Evolutionary conservation across 2,797 vertebrate species (phyloP), one percentile per base, ranked within the genome.

Genomic region (Sebastes reedi): DNA sequence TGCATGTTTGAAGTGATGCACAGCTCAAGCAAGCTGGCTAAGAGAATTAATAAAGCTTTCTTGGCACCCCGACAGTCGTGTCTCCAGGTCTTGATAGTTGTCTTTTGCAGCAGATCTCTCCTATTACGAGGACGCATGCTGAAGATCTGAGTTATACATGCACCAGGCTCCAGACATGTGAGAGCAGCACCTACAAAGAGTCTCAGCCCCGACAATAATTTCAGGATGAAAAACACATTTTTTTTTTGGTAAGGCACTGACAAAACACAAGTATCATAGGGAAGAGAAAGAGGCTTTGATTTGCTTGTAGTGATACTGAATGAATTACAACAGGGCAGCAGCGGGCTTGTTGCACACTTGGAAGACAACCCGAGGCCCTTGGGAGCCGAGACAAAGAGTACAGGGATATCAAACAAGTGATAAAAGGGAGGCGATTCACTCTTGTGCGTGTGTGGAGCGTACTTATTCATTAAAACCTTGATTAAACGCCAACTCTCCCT

Each of bases 1-100:
- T 68, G 84, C 46, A 69, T 78, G 79, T 94, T 92, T 92, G 91
- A 93, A 92, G 90, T 91, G 61, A 82, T 88, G 70, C 54, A 65
- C 64, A 80, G 80, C 84, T 91, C 80, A 84, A 89, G 92, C 86
- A 86, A 82, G 80, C 62, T 27, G 58, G 79, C 72, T 85, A 72
- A 83, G 75, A 88, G 86, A 86, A 85, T 91, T 84, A 94, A 91
- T 88, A 91, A 91, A 92, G 88, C 82, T 60, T 75, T 88, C 42
- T 80, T 87, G 77, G 87, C 75, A 67, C 75, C 59, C 72, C 13
- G 32, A 82, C 81, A 83, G 82, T 72, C 52, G 39, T 71, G 65
- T 75, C 66, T 84, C 79, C 22, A 8, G 58, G 73, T 91, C 80
- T 79, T 67, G 82, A 90, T 88, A 78, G 81, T 90, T 87, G 72